A percentile compares a stretch with the other conserved stretches of the same genome.
These are phyloP conservation scores for Gadus chalcogrammus DNA, from an alignment of 2,113 vertebrate genomes.

Conservation along the genomic window DNA sequence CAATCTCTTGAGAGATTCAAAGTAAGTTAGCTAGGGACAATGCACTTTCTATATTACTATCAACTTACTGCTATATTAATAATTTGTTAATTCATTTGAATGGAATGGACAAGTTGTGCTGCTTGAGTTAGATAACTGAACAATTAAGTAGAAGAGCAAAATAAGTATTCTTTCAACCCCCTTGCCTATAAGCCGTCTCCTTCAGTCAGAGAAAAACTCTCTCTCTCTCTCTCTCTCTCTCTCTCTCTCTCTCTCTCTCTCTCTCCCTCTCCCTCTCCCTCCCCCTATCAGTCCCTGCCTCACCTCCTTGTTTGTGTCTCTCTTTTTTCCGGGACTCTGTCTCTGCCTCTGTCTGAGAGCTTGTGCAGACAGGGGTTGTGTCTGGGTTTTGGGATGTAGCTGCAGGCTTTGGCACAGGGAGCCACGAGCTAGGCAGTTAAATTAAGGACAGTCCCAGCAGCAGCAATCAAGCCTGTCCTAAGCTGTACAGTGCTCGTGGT, in stretches of 20 bases:
- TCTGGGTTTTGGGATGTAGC: slow-evolving; percentile 54
- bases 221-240: neutral
- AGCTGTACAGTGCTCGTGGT: too few relatives aligned
- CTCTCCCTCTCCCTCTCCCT: slow-evolving; percentile 13
- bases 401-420: slow-evolving; percentile 50
- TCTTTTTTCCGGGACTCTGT: slow-evolving; percentile 16
- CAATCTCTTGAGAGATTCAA: too few relatives aligned
- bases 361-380: slow-evolving; percentile 56
- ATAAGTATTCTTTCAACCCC: too few relatives aligned
- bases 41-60: too few relatives aligned
- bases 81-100: too few relatives aligned
- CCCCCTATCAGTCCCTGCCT: slow-evolving; percentile 10
- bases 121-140: too few relatives aligned
- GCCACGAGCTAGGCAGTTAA: slow-evolving; percentile 14
- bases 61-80: too few relatives aligned
- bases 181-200: too few relatives aligned
- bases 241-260: slow-evolving; percentile 8
- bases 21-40: too few relatives aligned
- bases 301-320: neutral
- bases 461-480: neutral
- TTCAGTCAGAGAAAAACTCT: neutral
- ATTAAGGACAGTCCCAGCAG: slow-evolving; percentile 18
- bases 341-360: slow-evolving; percentile 49
- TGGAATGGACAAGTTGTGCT: too few relatives aligned
- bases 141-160: too few relatives aligned